Conservation (phyloP, 2,888 invertebrate species). For the Boloria selene region DNA sequence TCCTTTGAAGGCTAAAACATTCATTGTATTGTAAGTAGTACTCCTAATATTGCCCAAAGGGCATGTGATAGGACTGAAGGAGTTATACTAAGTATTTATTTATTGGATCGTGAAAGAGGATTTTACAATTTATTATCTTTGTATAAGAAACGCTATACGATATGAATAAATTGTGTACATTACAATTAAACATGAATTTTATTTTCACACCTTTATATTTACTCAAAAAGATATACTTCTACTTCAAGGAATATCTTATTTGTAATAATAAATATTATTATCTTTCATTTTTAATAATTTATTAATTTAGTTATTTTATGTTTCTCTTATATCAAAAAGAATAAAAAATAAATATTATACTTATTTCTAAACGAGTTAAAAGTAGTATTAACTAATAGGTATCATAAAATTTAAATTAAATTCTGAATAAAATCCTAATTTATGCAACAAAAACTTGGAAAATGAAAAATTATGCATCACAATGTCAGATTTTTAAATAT, state of each 20-base stretch:
- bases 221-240: neutral
- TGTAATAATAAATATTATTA: neutral
- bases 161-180: constrained; percentile 82
- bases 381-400: too few species aligned
- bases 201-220: constrained; percentile 47
- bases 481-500: too few species aligned
- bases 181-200: constrained; percentile 69
- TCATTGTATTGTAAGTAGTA: constrained; percentile 58
- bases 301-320: too few species aligned
- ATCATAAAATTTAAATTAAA: too few species aligned
- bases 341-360: too few species aligned
- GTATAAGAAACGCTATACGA: constrained; percentile 80
- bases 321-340: too few species aligned
- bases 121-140: constrained; percentile 82
- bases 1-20: constrained; percentile 68
- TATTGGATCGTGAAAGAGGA: constrained; percentile 76
- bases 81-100: constrained; percentile 78
- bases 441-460: too few species aligned
- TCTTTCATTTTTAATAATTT: too few species aligned
- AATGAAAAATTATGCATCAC: too few species aligned
- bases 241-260: neutral
- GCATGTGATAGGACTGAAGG: constrained; percentile 64
- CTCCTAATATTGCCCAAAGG: constrained; percentile 65
- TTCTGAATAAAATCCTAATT: too few species aligned
- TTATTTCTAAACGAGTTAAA: too few species aligned